These are phyloP conservation scores for Caenorhabditis angaria DNA, from an alignment of 2,888 invertebrate genomes.

Conservation along the genomic window DNA sequence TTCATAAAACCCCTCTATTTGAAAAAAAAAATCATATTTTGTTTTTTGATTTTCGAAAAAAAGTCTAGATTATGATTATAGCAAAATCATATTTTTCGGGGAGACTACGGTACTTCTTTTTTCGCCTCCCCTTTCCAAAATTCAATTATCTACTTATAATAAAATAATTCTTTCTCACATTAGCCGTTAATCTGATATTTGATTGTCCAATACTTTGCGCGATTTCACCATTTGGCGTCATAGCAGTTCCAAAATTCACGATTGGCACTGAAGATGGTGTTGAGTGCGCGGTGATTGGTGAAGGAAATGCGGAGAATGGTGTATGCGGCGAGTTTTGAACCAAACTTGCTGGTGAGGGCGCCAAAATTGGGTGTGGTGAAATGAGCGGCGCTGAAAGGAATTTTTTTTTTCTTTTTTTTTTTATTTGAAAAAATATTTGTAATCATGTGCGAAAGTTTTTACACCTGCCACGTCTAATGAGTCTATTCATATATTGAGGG, in stretches of 20 bases:
- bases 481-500: no score
- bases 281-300: not conserved
- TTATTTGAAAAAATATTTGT: no score
- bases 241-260: constrained; percentile 28
- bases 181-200: constrained; percentile 34
- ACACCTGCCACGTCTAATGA: no score
- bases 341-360: not conserved
- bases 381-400: not conserved
- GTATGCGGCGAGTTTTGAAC: not conserved
- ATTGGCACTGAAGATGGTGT: constrained; percentile 19
- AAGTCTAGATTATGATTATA: no score
- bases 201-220: constrained; percentile 32
- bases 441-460: no score
- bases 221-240: constrained; percentile 26
- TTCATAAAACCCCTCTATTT: not conserved
- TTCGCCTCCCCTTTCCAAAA: not conserved
- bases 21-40: no score
- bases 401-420: no score
- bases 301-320: not conserved
- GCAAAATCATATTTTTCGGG: no score
- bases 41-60: no score
- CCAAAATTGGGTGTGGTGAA: not conserved
- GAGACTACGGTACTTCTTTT: not conserved
- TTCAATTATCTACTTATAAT: not conserved
- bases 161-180: constrained; percentile 18